Percentiles rank a stretch among this genome's conserved stretches.
Evolutionary conservation across 2,113 vertebrate species (phyloP).

Genomic region (Pipra filicauda): DNA sequence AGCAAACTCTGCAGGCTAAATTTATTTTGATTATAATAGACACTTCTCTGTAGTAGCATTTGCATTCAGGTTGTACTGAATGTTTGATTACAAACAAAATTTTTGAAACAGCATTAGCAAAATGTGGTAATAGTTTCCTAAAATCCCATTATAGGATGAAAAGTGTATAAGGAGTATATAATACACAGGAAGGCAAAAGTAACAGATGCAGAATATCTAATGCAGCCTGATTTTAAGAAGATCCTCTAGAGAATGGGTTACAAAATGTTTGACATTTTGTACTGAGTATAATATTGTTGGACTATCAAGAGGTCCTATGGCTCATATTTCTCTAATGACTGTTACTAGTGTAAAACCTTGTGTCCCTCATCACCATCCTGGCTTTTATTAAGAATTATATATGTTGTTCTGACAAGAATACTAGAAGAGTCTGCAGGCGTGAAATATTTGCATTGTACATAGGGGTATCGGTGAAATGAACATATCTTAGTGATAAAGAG

Average conservation of each 20-base stretch:
- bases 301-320: not conserved
- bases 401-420: not conserved
- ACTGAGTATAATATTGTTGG: not conserved
- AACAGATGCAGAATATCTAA: not conserved
- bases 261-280: not conserved
- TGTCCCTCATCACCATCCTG: not conserved
- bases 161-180: not conserved
- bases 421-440: not conserved
- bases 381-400: not conserved
- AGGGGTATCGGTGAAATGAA: not conserved
- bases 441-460: not conserved
- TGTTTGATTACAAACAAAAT: not conserved
- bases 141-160: not conserved
- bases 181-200: not conserved
- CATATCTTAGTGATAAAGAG: not conserved
- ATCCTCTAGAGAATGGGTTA: not conserved
- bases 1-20: not conserved
- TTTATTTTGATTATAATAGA: not conserved
- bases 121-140: not conserved
- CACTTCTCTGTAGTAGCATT: not conserved
- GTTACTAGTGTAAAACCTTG: not conserved
- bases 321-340: not conserved
- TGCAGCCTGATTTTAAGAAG: not conserved
- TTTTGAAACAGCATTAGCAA: not conserved
- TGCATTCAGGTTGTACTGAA: not conserved